Evolutionary conservation across 2,797 vertebrate species (phyloP), one percentile per base, ranked within the genome.

Genomic region (Takifugu ocellatus): DNA sequence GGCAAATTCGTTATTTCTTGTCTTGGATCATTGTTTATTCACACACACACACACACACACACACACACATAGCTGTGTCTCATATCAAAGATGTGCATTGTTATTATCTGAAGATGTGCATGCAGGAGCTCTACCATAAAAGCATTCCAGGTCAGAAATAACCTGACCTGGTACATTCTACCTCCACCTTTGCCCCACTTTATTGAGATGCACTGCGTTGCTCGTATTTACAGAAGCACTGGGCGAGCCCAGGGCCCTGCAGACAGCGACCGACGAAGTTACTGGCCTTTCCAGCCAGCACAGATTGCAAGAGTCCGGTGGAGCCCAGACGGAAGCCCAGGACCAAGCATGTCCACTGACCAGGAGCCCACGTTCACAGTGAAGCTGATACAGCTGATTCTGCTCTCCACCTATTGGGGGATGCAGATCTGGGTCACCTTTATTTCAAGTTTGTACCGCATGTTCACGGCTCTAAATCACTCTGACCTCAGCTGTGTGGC

Each of bases 371-470:
- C 87, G 0, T 66, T 78, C 54, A 67, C 79, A 0, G 74, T 90
- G 68, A 94, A 92, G 75, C 66, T 92, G 70, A 83, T 94, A 54
- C 92, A 94, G 67, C 85, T 94, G 51, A 27, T 93, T 49, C 81
- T 93, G 54, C 91, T 94, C 47, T 92, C 93, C 61, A 92, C 90
- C 47, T 93, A 91, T 79, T 94, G 92, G 93, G 93, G 93, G n/a
- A 93, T 94, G 93, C 92, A 94, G 87, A 87, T 93, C 36, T 94
- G 92, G 92, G 88, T 93, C 79, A 94, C 91, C 56, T 93, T 93
- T 21, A 87, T 94, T 75, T 91, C 91, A 62, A 87, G 91, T 92
- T 7, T 47, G 86, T 88, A 62, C 6, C n/a, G 39, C 33, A 29
- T 44, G 43, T 44, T 33, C 31, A 10, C 7, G 31, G 31, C 31